Evolutionary conservation across 1,140 invertebrate species (phyloP).

Genomic region (Aphidius ervi): DNA sequence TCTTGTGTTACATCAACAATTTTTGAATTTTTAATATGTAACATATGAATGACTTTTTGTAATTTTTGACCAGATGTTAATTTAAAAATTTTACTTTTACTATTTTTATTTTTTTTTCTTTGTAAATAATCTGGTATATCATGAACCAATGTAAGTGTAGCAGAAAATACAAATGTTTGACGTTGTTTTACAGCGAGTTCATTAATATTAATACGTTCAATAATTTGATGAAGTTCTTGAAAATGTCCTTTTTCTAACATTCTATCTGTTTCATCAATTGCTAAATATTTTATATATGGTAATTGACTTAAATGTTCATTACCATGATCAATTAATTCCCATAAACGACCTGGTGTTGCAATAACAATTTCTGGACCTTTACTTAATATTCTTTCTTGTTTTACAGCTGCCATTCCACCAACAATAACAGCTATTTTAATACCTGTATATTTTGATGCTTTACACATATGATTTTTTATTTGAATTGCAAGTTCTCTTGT

Average conservation of each 20-base stretch:
- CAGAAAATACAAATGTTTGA: slow-evolving; percentile 97
- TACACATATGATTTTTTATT: slow-evolving; percentile 79
- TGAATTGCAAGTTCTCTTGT: slow-evolving; percentile 95
- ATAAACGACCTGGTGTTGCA: slow-evolving; percentile 91
- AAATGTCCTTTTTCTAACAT: slow-evolving; percentile 98
- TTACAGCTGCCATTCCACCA: slow-evolving; percentile 85
- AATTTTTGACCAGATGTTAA: slow-evolving; percentile 69
- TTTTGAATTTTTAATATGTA: slow-evolving; percentile 86
- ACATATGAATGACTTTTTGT: slow-evolving; percentile 64
- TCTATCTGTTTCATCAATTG: slow-evolving; percentile 97
- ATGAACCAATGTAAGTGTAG: slow-evolving; percentile 89
- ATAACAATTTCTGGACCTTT: slow-evolving; percentile 89
- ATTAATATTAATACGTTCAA: slow-evolving; percentile 76
- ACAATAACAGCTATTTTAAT: slow-evolving; percentile 75
- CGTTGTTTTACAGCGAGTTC: slow-evolving; percentile 57
- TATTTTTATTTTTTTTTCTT: slow-evolving; percentile 59
- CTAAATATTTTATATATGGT: slow-evolving; percentile 72
- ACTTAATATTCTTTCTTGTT: slow-evolving; percentile 82
- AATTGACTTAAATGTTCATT: slow-evolving; percentile 72
- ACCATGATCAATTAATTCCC: slow-evolving; percentile 83
- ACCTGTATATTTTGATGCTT: slow-evolving; percentile 77
- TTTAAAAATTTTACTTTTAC: slow-evolving; percentile 59
- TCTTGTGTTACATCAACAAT: slow-evolving; percentile 88
- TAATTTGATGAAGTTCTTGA: slow-evolving; percentile 79
- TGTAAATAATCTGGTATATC: slow-evolving; percentile 73